Evolutionary conservation across 1,140 invertebrate species (phyloP).

Genomic region (Tachypleus tridentatus): DNA sequence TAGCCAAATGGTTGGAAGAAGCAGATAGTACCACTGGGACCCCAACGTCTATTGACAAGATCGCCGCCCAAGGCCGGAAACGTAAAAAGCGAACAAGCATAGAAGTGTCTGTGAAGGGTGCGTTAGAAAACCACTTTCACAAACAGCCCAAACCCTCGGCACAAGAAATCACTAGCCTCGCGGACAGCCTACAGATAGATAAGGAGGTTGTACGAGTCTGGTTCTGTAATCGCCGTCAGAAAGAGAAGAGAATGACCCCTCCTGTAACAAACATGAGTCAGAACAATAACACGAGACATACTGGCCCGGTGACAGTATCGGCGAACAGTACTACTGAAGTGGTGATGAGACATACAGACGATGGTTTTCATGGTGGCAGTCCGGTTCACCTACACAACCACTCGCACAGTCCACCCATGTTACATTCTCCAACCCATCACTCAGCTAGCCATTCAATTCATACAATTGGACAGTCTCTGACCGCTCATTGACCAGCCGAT

Average conservation of each 20-base stretch:
- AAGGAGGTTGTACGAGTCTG: conserved; percentile 91
- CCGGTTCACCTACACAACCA: conserved; percentile 6
- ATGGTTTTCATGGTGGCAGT: conserved; percentile 22
- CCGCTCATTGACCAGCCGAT: conserved; percentile 5
- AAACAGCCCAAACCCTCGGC: conserved; percentile 99
- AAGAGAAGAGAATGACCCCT: conserved; percentile 74
- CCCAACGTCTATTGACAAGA: conserved; percentile 98
- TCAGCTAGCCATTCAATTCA: neutral
- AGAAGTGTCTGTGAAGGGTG: conserved; percentile 96
- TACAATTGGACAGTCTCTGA: conserved; percentile 5
- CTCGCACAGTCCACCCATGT: conserved; percentile 10
- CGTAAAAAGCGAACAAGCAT: conserved; percentile 99
- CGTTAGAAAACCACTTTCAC: conserved; percentile 94
- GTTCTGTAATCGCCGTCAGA: conserved; percentile 93
- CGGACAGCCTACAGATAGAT: conserved; percentile 90
- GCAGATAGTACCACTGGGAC: conserved; percentile 95
- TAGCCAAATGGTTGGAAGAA: conserved; percentile 98
- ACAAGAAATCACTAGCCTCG: conserved; percentile 88
- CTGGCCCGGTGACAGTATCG: no score
- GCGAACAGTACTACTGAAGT: neutral
- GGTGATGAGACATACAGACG: conserved; percentile 16
- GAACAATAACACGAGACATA: no score
- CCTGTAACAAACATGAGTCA: conserved; percentile 36
- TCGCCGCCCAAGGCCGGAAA: conserved; percentile 83
- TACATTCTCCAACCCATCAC: conserved; percentile 3